Base-by-base conservation (phyloP, 1,140 invertebrate genomes). In the Sminthurinus signatus region DNA sequence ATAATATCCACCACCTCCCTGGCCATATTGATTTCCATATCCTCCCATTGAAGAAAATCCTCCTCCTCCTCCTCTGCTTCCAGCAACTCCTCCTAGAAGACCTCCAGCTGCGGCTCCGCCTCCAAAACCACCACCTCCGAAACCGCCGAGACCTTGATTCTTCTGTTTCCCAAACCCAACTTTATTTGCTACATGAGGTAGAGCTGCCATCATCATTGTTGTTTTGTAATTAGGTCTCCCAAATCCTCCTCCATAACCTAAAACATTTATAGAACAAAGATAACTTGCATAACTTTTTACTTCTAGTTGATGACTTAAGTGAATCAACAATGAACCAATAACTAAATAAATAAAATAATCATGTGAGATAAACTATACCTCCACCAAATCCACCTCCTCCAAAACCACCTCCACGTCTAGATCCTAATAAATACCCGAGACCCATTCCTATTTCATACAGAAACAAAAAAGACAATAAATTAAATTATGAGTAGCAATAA, bases 121-220 rank as follows among this genome's bases (percentile, higher is more conserved):
- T 19, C 59, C 44, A 10, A 21, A 23, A 2, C 43, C 29, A 3
- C 39, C 28, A 29, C 59, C 59, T 17, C 59, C 59, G 50, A 60
- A 51, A 4, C 43, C 59, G 31, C 44, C 44, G 2, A 60, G 28
- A 14, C 59, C 59, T 27, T 29, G 5, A 15, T 32, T 44, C 28
- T 61, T 50, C 3, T 55, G 14, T n/a, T 62, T 55, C 19, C 42
- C 43, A 29, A 42, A 27, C 12, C 36, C 48, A 4, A 50, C 43
- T 42, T 66, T 42, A 27, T 56, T 56, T 4, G 59, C 59, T 10
- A 59, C 59, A 1, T 43, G 27, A 1, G 68, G 68, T 2, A 69
- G 29, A 17, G 68, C 60, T 5, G 64, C 64, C 62, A 72, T 61
- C 10, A 67, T n/a, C 65, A 70, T 67, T 1, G 65, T 58, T 1